phyloP scores from a whole-genome alignment of 1,140 invertebrate genomes.

The Drosophila neocordata region DNA sequence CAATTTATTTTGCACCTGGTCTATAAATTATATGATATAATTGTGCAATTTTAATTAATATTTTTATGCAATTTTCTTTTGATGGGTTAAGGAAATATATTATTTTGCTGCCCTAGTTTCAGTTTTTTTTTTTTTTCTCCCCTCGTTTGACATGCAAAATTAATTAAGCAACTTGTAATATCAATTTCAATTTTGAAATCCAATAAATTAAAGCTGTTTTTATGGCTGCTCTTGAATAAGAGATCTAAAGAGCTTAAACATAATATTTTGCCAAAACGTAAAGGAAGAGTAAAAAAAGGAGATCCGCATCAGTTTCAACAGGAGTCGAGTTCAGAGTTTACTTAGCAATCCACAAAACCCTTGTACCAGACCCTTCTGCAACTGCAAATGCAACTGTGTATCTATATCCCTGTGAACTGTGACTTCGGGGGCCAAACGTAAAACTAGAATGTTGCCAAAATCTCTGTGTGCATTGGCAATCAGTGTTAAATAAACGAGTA shows the following conservation, averaged over 20 bases:
- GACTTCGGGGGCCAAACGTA: slow-evolving; percentile 16
- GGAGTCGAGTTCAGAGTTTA: slow-evolving; percentile 60
- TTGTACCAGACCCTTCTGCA: slow-evolving; percentile 2
- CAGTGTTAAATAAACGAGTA: slow-evolving; percentile 78
- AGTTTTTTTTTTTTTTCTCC: background rate
- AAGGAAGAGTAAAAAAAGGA: slow-evolving; percentile 9
- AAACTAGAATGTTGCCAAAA: slow-evolving; percentile 46
- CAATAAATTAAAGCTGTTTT: slow-evolving; percentile 16
- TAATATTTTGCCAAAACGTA: slow-evolving; percentile 39
- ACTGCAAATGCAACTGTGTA: background rate
- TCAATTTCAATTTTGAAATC: background rate
- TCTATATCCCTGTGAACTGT: slow-evolving; percentile 8
- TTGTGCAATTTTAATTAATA: slow-evolving; percentile 41
- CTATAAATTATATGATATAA: slow-evolving; percentile 42
- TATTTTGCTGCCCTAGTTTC: background rate
- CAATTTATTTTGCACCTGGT: slow-evolving; percentile 35
- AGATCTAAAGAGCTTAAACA: slow-evolving; percentile 52
- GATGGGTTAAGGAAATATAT: slow-evolving; percentile 14
- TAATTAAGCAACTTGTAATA: background rate
- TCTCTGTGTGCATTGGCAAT: slow-evolving; percentile 76
- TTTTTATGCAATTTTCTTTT: slow-evolving; percentile 10
- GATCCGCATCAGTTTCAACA: slow-evolving; percentile 49
- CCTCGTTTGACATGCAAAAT: background rate
- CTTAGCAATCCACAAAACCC: slow-evolving; percentile 40
- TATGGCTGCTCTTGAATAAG: background rate